These are phyloP conservation scores for Zaprionus vittiger DNA, from an alignment of 1,140 invertebrate species.

Conservation along the genomic window DNA sequence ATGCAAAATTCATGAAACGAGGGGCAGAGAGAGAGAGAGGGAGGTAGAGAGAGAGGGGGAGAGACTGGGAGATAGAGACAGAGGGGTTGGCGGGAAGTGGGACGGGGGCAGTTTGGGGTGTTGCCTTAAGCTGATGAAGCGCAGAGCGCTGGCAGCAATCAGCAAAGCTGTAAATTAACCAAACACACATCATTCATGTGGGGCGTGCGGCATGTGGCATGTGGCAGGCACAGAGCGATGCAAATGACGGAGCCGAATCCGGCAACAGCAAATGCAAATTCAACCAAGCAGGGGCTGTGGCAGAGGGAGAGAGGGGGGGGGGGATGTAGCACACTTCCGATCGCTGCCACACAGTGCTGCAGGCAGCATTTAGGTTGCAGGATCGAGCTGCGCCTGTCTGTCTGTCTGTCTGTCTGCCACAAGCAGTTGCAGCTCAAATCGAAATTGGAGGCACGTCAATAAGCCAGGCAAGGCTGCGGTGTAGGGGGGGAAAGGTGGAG, in stretches of 20 bases:
- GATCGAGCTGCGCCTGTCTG: slow-evolving; percentile 7
- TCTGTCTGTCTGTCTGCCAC: slow-evolving; percentile 10
- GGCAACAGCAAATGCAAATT: not conserved
- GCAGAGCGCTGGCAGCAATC: slow-evolving; percentile 55
- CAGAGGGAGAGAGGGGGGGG: not conserved
- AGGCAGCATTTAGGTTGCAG: slow-evolving; percentile 11
- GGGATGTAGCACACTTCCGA: not conserved
- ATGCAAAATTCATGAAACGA: slow-evolving; percentile 59
- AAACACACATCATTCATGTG: slow-evolving; percentile 57
- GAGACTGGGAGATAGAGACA: not conserved
- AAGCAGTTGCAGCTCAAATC: slow-evolving; percentile 21
- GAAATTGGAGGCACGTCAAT: slow-evolving; percentile 28
- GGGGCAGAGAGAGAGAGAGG: not conserved
- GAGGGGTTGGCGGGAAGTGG: not conserved
- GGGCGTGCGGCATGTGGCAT: slow-evolving; percentile 17
- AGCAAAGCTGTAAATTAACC: slow-evolving; percentile 76
- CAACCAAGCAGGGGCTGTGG: not conserved
- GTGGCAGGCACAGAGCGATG: slow-evolving; percentile 15
- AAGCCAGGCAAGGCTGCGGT: not conserved
- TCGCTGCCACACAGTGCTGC: not conserved
- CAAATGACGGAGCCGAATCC: slow-evolving; percentile 13
- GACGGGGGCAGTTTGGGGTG: not conserved
- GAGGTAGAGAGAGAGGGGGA: too few relatives aligned
- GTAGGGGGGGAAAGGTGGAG: not conserved
- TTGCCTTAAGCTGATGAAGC: slow-evolving; percentile 22